Evolutionary conservation across 2,888 invertebrate genomes (phyloP).

Genomic region (Drosophila mettleri): DNA sequence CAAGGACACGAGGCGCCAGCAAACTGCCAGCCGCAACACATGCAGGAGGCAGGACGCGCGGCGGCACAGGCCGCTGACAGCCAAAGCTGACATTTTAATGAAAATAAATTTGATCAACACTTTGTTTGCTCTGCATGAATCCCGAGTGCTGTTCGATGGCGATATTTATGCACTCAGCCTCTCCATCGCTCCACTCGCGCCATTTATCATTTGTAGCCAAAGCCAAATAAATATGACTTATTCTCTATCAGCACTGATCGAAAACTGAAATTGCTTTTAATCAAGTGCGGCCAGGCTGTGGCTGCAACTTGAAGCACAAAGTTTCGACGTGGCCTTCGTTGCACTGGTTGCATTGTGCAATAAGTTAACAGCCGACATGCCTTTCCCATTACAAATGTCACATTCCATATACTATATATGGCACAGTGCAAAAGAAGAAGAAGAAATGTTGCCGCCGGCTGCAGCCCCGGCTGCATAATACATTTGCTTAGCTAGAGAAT

Average conservation of each 20-base stretch:
- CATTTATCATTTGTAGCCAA: conserved; percentile 16
- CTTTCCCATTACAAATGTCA: conserved; percentile 57
- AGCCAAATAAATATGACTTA: conserved; percentile 33
- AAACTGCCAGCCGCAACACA: conserved; percentile 24
- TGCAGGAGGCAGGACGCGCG: neutral
- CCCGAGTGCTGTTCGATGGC: conserved; percentile 26
- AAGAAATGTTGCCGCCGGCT: neutral
- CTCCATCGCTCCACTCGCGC: conserved; percentile 3
- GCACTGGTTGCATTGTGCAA: conserved; percentile 25
- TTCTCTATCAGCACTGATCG: neutral
- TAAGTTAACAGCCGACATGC: conserved; percentile 19
- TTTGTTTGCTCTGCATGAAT: conserved; percentile 41
- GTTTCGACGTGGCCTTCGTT: conserved; percentile 30
- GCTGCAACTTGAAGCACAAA: neutral
- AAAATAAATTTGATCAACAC: conserved; percentile 74
- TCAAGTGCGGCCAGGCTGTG: neutral
- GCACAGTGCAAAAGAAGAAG: conserved; percentile 43
- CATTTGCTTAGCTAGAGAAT: neutral
- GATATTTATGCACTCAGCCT: conserved; percentile 10
- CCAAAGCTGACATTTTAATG: conserved; percentile 67
- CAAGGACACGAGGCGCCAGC: conserved; percentile 64
- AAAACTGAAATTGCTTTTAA: neutral
- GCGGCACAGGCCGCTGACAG: conserved; percentile 20
- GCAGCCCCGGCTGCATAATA: neutral
- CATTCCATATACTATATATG: conserved; percentile 35